Conservation (phyloP, 2,113 vertebrate species). For the Pseudonaja textilis region DNA sequence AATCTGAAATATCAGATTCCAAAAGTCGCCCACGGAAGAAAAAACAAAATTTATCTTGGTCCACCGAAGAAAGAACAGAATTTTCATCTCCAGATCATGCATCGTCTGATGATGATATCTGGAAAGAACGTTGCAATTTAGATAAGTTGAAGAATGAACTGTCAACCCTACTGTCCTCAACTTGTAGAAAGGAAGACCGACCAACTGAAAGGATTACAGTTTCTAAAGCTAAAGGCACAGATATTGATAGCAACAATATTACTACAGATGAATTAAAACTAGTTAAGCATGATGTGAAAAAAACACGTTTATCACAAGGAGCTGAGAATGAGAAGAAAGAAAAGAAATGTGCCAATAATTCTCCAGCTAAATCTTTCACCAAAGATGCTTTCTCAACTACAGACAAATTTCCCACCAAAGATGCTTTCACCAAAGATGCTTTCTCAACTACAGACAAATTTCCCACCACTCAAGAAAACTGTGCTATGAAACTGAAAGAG, state of each 20-base stretch:
- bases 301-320: accelerated
- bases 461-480: constrained; percentile 7
- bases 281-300: neutral
- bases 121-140: constrained; percentile 67
- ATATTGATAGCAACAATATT: accelerated
- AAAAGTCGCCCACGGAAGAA: accelerated
- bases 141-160: constrained; percentile 66
- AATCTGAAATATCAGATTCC: neutral
- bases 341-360: neutral
- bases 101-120: constrained; percentile 40
- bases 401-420: neutral
- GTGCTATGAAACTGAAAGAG: constrained; percentile 62
- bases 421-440: neutral
- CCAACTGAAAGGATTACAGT: accelerated
- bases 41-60: constrained; percentile 47
- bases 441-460: neutral
- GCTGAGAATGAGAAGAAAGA: constrained; percentile 40
- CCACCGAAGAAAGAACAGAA: constrained; percentile 33
- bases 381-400: neutral
- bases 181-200: constrained; percentile 48
- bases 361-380: neutral
- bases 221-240: accelerated
- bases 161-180: constrained; percentile 64
- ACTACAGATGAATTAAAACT: neutral
- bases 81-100: constrained; percentile 53